Percentiles rank a stretch among this genome's conserved stretches.
Conservation (phyloP, 2,113 vertebrate genomes). For the Dryoscopus gambensis region DNA sequence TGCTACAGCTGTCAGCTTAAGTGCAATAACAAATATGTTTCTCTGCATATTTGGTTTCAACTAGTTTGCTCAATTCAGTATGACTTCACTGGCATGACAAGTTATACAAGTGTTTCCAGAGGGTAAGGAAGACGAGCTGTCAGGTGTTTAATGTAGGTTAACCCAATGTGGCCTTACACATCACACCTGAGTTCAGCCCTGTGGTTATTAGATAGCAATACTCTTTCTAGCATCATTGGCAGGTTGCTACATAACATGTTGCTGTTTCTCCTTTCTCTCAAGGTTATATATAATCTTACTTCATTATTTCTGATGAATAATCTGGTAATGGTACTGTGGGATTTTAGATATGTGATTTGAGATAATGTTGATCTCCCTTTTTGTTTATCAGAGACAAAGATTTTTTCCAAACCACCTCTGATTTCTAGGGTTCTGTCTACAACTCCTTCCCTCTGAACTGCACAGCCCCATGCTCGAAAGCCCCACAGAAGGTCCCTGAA, state of each 20-base stretch:
- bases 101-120: conserved; percentile 20
- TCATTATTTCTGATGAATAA: background rate
- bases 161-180: background rate
- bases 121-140: background rate
- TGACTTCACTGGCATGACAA: background rate
- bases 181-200: background rate
- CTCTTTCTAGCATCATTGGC: background rate
- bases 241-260: background rate
- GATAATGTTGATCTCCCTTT: background rate
- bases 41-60: conserved; percentile 42
- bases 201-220: background rate
- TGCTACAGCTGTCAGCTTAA: conserved; percentile 42
- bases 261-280: background rate
- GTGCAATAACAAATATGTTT: conserved; percentile 40
- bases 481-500: background rate
- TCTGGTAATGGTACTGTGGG: background rate
- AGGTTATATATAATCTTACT: background rate
- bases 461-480: background rate
- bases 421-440: background rate
- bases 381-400: background rate
- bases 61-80: background rate
- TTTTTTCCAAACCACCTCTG: background rate
- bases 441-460: background rate
- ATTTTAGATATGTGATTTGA: background rate
- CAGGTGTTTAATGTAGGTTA: background rate